Evolutionary conservation across 2,113 vertebrate species (phyloP), one percentile per base, ranked within the genome.

Genomic region (Sphyrna mokarran): DNA sequence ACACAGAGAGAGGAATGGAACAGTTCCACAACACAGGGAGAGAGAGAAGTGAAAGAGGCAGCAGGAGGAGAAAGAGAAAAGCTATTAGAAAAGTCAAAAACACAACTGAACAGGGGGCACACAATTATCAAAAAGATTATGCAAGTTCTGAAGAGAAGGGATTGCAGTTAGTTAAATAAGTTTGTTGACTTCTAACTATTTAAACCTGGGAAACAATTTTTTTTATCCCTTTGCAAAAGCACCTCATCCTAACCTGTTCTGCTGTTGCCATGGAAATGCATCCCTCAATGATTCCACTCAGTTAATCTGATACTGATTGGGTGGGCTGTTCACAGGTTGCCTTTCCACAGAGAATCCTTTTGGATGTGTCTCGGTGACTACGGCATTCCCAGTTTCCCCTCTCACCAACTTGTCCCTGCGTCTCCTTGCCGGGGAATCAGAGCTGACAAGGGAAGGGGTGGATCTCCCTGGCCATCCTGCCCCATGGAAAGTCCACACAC

Each of bases 31-130:
- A 70, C 94, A 95, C 2, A 43, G 11, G 54, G 48, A 43, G 23
- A 72, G 68, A 29, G 68, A 95, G 94, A 48, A 48, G 76, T 63
- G 26, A 91, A 70, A 76, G 54, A 72, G 66, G 72, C 1, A 4
- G n/a, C 48, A 95, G 95, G 48, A 96, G 16, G 68, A 72, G 54
- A 93, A 69, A 69, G 76, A 58, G 70, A 90, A 29, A 78, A 40
- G 87, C 95, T 95, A 96, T 96, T 94, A 95, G 96, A 85, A 96
- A 93, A 29, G 33, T n/a, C 63, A 89, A 43, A 13, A 43, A 70
- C 40, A 95, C 91, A 94, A 68, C 18, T 13, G 9, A 40, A 94
- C 18, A 95, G 40, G 48, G 48, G 48, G 22, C 1, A 63, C n/a
- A 70, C 29, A 93, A 93, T 66, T 83, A 20, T 83, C 80, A 83